These are phyloP conservation scores for Opisthocomus hoazin DNA, from an alignment of 2,113 vertebrate species.

Conservation along the genomic window DNA sequence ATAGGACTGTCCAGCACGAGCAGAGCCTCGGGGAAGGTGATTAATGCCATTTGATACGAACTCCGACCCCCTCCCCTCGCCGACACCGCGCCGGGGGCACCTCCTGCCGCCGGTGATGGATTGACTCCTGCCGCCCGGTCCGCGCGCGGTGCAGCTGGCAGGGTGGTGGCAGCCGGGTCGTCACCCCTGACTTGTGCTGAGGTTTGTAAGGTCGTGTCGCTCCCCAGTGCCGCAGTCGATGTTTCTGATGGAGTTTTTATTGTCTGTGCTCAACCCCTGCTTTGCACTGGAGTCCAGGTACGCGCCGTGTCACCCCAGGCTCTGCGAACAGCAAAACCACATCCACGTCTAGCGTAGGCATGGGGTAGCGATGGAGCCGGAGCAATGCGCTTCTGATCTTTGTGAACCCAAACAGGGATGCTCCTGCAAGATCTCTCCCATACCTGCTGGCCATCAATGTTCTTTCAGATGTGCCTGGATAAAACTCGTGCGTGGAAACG, in stretches of 20 bases:
- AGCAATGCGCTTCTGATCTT: accelerated
- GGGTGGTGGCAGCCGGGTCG: not conserved
- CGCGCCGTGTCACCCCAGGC: not conserved
- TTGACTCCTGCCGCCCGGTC: not conserved
- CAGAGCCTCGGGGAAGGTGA: constrained; percentile 74
- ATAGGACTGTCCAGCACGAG: constrained; percentile 75
- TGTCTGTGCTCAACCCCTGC: not conserved
- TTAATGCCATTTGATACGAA: constrained; percentile 73
- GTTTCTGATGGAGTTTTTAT: not conserved
- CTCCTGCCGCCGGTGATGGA: not conserved
- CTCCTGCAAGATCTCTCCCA: not conserved
- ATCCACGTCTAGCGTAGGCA: accelerated
- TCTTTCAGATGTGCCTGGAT: too few species aligned
- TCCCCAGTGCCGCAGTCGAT: not conserved
- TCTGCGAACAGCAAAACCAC: accelerated
- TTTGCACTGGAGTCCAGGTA: not conserved
- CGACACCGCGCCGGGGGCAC: not conserved
- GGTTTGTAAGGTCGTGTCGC: not conserved
- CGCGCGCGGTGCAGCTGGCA: not conserved
- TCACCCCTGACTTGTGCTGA: not conserved
- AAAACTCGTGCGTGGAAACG: accelerated
- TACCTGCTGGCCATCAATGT: too few species aligned
- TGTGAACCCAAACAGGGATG: accelerated
- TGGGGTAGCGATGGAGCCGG: not conserved
- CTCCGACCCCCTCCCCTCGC: constrained; percentile 9